These are phyloP conservation scores for Tromatobia lineatoria DNA, from an alignment of 2,888 invertebrate genomes.

Conservation along the genomic window DNA sequence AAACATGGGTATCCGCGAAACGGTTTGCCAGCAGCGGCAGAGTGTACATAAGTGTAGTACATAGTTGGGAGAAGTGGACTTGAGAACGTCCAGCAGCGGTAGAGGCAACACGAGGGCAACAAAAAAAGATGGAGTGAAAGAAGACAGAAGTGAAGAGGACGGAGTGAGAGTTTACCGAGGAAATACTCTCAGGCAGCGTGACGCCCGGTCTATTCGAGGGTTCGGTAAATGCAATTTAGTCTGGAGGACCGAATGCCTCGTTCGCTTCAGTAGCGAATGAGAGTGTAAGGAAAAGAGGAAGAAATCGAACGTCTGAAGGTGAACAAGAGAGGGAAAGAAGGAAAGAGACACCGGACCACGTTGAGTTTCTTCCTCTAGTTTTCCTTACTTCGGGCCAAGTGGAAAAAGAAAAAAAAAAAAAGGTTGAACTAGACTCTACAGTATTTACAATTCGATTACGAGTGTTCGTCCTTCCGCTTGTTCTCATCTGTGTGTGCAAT, in stretches of 20 bases:
- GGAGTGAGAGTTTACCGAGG: conserved; percentile 73
- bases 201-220: conserved; percentile 68
- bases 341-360: conserved; percentile 17
- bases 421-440: conserved; percentile 41
- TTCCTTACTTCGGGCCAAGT: neutral
- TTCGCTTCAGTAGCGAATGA: conserved; percentile 24
- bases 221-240: conserved; percentile 77
- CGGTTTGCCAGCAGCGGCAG: conserved; percentile 30
- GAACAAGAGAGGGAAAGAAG: conserved; percentile 29
- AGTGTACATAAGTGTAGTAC: conserved; percentile 27
- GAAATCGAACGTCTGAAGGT: conserved; percentile 24
- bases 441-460: conserved; percentile 62
- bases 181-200: conserved; percentile 70
- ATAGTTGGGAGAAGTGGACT: conserved; percentile 46
- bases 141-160: neutral
- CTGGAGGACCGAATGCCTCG: conserved; percentile 62
- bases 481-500: conserved; percentile 26
- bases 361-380: conserved; percentile 20
- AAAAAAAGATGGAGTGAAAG: conserved; percentile 51
- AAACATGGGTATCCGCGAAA: conserved; percentile 48
- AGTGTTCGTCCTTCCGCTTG: conserved; percentile 46
- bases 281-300: conserved; percentile 16
- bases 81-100: conserved; percentile 65
- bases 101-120: conserved; percentile 36
- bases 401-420: conserved; percentile 9